Conservation (phyloP, 2,888 invertebrate genomes). For the Aleiodes testaceus region DNA sequence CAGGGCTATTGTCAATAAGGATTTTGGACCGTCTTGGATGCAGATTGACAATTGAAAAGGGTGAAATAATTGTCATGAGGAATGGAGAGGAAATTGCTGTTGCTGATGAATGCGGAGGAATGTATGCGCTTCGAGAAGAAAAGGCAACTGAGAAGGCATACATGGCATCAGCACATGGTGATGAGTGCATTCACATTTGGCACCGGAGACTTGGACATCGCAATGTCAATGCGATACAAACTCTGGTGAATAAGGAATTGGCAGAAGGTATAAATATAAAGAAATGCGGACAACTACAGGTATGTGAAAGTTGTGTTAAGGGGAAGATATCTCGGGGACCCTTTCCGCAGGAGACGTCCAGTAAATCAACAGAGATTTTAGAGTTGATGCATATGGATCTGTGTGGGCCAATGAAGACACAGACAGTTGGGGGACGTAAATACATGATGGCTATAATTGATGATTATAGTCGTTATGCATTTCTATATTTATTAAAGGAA, state of each 20-base stretch:
- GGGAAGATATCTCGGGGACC: constrained; percentile 35
- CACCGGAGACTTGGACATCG: constrained; percentile 48
- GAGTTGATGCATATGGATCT: constrained; percentile 29
- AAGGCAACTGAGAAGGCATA: not conserved
- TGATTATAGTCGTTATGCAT: constrained; percentile 27
- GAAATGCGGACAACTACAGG: constrained; percentile 31
- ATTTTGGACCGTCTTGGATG: not conserved
- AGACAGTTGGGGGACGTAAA: constrained; percentile 10
- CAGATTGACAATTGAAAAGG: not conserved
- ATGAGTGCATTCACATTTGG: constrained; percentile 44
- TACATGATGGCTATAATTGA: constrained; percentile 29
- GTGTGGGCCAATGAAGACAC: constrained; percentile 32
- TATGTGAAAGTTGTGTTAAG: constrained; percentile 34
- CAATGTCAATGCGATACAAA: constrained; percentile 33
- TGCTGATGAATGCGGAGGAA: not conserved
- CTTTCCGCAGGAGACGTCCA: constrained; percentile 38
- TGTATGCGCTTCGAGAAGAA: constrained; percentile 1
- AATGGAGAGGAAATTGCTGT: constrained; percentile 10
- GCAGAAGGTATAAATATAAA: constrained; percentile 36
- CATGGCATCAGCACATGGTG: not conserved
- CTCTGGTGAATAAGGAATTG: constrained; percentile 27
- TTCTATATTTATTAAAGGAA: not conserved
- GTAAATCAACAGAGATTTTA: constrained; percentile 36
- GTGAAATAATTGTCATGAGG: not conserved
- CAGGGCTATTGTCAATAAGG: constrained; percentile 14